Conservation (phyloP, 2,797 vertebrate genomes). For the Furcifer pardalis region DNA sequence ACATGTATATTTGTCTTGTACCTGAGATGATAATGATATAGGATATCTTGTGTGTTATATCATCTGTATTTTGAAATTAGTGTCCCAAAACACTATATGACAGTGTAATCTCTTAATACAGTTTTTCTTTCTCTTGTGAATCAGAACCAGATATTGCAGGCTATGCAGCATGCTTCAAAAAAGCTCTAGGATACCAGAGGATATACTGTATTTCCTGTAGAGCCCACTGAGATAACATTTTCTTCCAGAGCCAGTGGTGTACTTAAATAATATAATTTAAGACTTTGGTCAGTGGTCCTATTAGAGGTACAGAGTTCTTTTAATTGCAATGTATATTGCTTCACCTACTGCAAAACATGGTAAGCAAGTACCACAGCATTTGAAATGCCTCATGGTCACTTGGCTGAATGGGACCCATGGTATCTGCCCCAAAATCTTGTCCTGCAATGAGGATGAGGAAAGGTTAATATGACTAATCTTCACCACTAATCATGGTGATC, state of each 20-base stretch:
- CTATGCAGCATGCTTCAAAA: background rate
- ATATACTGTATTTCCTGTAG: background rate
- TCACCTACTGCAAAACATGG: background rate
- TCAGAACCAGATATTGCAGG: background rate
- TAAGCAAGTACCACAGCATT: too few relatives aligned
- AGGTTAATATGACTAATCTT: background rate
- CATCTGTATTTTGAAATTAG: slow-evolving; percentile 7
- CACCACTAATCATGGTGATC: too few relatives aligned
- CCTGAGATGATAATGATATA: slow-evolving; percentile 4
- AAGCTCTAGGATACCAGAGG: background rate
- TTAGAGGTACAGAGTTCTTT: background rate
- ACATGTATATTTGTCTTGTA: background rate
- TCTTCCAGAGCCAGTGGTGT: background rate
- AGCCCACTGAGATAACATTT: background rate
- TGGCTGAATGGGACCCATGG: too few relatives aligned
- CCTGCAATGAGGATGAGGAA: background rate
- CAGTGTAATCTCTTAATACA: background rate
- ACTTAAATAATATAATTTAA: background rate
- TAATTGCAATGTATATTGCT: background rate
- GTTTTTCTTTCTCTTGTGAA: background rate
- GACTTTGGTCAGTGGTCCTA: background rate
- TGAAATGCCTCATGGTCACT: background rate
- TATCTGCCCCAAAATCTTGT: background rate
- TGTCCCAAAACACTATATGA: background rate
- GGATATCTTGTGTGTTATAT: background rate